phyloP scores from a whole-genome alignment of 2,888 invertebrate species.

The Sarcophaga subvicina region DNA sequence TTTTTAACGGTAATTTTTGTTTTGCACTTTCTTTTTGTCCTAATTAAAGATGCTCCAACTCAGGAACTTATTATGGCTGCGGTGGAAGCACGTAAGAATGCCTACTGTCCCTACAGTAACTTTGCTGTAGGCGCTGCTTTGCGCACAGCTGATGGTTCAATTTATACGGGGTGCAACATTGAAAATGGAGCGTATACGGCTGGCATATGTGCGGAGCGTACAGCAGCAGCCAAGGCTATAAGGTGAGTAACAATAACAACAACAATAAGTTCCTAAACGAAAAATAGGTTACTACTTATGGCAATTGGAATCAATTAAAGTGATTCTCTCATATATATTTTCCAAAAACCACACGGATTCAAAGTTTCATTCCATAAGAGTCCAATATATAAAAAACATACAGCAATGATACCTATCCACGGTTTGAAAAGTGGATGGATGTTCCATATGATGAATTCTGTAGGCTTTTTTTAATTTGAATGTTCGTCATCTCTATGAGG shows the following conservation, averaged over 20 bases:
- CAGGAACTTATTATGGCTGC: slow-evolving; percentile 86
- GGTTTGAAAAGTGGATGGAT: too few species aligned
- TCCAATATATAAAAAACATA: too few species aligned
- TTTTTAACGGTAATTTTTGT: not conserved
- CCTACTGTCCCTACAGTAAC: slow-evolving; percentile 94
- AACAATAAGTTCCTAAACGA: too few species aligned
- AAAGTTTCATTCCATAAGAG: too few species aligned
- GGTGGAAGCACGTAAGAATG: slow-evolving; percentile 84
- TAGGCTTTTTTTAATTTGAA: too few species aligned
- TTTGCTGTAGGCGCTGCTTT: slow-evolving; percentile 94
- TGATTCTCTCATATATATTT: too few species aligned
- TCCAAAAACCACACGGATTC: too few species aligned
- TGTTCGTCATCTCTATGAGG: too few species aligned
- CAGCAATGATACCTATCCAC: too few species aligned
- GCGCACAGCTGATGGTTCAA: slow-evolving; percentile 86
- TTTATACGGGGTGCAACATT: slow-evolving; percentile 92
- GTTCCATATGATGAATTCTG: too few species aligned
- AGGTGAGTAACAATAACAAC: slow-evolving; percentile 36
- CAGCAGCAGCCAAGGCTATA: slow-evolving; percentile 90
- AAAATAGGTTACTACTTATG: too few species aligned
- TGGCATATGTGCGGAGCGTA: slow-evolving; percentile 93
- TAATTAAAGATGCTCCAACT: slow-evolving; percentile 83
- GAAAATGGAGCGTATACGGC: slow-evolving; percentile 92
- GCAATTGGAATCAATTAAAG: too few species aligned
- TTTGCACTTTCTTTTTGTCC: not conserved